Evolutionary conservation across 2,113 vertebrate genomes (phyloP).

Genomic region (Lampris megalopsis): DNA sequence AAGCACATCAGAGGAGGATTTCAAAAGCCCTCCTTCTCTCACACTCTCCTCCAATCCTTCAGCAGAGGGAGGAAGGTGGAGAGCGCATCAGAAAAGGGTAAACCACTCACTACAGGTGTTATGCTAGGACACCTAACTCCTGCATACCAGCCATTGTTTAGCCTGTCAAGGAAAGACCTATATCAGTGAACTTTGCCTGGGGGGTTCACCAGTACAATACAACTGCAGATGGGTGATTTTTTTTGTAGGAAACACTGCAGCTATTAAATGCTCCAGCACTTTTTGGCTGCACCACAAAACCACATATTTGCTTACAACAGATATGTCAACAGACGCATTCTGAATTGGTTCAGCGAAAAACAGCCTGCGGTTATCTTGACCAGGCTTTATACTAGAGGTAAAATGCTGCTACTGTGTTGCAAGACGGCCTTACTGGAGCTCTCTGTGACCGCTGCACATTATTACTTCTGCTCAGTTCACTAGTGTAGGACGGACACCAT

Average conservation of each 20-base stretch:
- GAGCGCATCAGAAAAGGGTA: slow-evolving; percentile 1
- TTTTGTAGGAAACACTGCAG: slow-evolving; percentile 18
- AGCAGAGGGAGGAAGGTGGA: slow-evolving; percentile 19
- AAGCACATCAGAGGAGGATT: slow-evolving; percentile 25
- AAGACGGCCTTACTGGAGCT: background rate
- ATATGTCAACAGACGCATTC: slow-evolving; percentile 24
- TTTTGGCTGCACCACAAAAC: slow-evolving; percentile 61
- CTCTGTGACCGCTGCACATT: slow-evolving; percentile 19
- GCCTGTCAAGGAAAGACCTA: slow-evolving; percentile 63
- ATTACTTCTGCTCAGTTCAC: slow-evolving; percentile 19
- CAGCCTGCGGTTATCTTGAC: slow-evolving; percentile 23
- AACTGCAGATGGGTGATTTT: slow-evolving; percentile 43
- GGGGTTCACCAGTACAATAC: slow-evolving; percentile 15
- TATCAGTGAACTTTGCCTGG: slow-evolving; percentile 52
- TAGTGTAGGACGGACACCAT: slow-evolving; percentile 14
- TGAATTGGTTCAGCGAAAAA: slow-evolving; percentile 17
- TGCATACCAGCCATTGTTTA: slow-evolving; percentile 58
- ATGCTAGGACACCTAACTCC: slow-evolving; percentile 42
- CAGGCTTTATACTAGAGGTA: slow-evolving; percentile 11
- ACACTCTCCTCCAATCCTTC: slow-evolving; percentile 28
- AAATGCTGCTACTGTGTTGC: slow-evolving; percentile 37
- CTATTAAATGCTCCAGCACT: slow-evolving; percentile 29
- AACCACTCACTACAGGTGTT: background rate
- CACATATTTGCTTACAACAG: slow-evolving; percentile 52
- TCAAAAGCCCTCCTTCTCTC: slow-evolving; percentile 22